Conservation (phyloP, 2,797 vertebrate genomes). For the Linurgus olivaceus region DNA sequence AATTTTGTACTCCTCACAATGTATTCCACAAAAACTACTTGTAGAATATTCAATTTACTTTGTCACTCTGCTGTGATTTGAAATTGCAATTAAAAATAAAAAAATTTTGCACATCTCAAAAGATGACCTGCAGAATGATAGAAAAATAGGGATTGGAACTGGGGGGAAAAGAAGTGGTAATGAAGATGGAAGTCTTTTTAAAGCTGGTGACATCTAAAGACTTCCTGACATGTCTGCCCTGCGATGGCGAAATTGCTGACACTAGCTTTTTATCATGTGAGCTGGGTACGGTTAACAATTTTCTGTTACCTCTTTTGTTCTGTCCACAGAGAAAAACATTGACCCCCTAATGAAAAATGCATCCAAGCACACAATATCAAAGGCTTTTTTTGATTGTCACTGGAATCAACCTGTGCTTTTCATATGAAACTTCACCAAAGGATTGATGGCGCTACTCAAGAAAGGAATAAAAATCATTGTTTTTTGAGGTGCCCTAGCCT, state of each 20-base stretch:
- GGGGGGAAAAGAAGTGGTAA: not conserved
- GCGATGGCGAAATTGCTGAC: not conserved
- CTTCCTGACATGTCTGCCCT: not conserved
- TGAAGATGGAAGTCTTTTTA: not conserved
- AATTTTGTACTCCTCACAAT: not conserved
- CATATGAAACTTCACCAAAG: not conserved
- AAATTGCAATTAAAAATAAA: not conserved
- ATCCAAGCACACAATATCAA: not conserved
- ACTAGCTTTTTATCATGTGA: not conserved
- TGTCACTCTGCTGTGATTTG: not conserved
- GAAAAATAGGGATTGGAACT: not conserved
- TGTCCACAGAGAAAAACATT: not conserved
- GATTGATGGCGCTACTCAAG: not conserved
- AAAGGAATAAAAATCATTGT: not conserved
- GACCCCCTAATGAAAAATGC: not conserved
- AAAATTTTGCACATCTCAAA: not conserved
- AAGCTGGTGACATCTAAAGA: not conserved
- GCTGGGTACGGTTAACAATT: not conserved
- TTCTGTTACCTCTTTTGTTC: not conserved
- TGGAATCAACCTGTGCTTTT: not conserved
- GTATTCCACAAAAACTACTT: not conserved
- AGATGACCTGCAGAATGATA: not conserved
- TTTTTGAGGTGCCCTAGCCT: not conserved
- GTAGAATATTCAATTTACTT: not conserved
- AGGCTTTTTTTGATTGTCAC: not conserved